Evolutionary conservation across 1,140 invertebrate species (phyloP).

Genomic region (Thaumatotibia leucotreta): DNA sequence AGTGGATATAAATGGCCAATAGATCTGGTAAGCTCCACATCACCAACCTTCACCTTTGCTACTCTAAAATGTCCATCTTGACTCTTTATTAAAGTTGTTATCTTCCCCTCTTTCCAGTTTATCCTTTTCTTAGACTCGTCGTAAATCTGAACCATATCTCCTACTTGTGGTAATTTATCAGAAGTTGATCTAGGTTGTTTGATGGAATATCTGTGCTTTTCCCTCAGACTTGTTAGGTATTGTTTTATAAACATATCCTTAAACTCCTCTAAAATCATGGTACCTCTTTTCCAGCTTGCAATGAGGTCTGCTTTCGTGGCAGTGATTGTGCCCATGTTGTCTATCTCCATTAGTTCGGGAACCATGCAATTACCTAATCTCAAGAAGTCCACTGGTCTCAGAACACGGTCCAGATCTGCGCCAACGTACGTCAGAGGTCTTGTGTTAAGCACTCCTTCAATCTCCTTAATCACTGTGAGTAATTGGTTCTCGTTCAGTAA

Average conservation of each 20-base stretch:
- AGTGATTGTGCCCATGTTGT: neutral
- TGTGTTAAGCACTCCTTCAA: neutral
- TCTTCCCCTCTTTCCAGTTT: constrained; percentile 13
- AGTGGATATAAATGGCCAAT: constrained; percentile 11
- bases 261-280: neutral
- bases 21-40: neutral
- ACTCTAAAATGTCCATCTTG: neutral
- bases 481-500: constrained; percentile 1
- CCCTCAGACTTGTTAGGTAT: neutral
- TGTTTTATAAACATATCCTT: constrained; percentile 14
- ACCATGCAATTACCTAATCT: neutral
- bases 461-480: neutral
- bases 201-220: neutral
- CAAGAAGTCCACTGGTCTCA: constrained; percentile 11
- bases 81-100: neutral
- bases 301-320: neutral
- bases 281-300: neutral
- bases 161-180: neutral
- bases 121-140: neutral
- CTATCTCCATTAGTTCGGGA: neutral
- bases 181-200: neutral
- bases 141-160: constrained; percentile 10
- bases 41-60: neutral
- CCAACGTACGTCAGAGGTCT: constrained; percentile 9
- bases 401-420: neutral